phyloP scores from a whole-genome alignment of 2,888 invertebrate genomes.

The Cyaniris semiargus region DNA sequence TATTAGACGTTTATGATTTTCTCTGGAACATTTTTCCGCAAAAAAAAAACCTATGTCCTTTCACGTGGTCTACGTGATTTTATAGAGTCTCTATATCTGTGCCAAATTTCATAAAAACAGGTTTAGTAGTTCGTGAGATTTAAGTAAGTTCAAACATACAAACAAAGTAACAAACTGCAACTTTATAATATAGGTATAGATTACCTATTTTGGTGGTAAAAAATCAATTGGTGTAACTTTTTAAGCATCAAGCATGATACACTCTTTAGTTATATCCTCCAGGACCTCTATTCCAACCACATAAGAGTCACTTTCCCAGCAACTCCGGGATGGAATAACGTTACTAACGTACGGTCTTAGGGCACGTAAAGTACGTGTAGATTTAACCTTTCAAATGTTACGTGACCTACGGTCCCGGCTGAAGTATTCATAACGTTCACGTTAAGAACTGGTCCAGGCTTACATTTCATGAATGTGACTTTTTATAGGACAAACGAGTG shows the following conservation, averaged over 20 bases:
- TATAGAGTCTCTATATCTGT: too few relatives aligned
- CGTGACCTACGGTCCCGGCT: conserved; percentile 56
- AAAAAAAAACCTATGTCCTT: too few relatives aligned
- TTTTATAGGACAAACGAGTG: conserved; percentile 41
- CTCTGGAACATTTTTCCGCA: too few relatives aligned
- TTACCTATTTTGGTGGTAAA: not conserved
- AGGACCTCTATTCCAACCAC: not conserved
- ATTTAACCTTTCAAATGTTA: not conserved
- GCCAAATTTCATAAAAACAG: too few relatives aligned
- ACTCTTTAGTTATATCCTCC: not conserved
- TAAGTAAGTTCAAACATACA: too few relatives aligned
- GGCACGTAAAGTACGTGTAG: not conserved
- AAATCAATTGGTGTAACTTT: not conserved
- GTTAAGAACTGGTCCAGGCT: conserved; percentile 58
- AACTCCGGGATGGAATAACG: not conserved
- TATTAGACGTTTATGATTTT: not conserved
- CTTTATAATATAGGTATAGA: too few relatives aligned
- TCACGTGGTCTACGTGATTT: too few relatives aligned
- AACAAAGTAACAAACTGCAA: too few relatives aligned
- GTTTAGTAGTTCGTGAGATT: too few relatives aligned
- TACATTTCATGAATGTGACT: conserved; percentile 36
- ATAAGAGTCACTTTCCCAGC: not conserved
- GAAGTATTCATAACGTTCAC: conserved; percentile 65
- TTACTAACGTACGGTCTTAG: not conserved
- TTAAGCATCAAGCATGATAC: not conserved